These are phyloP conservation scores for Nineta flava DNA, from an alignment of 2,888 invertebrate genomes.

Conservation along the genomic window DNA sequence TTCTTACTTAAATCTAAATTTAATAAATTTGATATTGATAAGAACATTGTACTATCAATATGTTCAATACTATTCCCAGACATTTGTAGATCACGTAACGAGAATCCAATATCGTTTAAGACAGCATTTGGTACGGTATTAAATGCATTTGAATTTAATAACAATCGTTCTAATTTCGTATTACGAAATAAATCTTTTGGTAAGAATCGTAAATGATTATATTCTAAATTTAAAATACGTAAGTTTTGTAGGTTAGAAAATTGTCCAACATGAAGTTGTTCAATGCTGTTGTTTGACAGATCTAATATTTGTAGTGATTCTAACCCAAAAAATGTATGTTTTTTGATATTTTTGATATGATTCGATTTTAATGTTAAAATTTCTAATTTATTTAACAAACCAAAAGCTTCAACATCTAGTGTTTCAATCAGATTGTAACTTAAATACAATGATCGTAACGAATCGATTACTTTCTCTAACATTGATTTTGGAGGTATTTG, in stretches of 20 bases:
- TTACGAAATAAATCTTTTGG: conserved; percentile 66
- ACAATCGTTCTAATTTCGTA: conserved; percentile 63
- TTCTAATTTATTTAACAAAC: conserved; percentile 51
- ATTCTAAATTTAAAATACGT: conserved; percentile 53
- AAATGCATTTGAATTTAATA: conserved; percentile 63
- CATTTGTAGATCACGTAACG: conserved; percentile 61
- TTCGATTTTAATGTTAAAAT: conserved; percentile 59
- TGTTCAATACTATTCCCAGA: conserved; percentile 70
- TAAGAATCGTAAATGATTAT: conserved; percentile 55
- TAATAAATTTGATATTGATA: conserved; percentile 63
- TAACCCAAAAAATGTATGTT: conserved; percentile 61
- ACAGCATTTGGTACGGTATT: conserved; percentile 65
- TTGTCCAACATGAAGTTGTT: conserved; percentile 62
- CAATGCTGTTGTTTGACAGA: conserved; percentile 58
- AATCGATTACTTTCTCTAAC: conserved; percentile 3
- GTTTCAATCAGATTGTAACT: conserved; percentile 56
- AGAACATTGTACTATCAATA: conserved; percentile 74
- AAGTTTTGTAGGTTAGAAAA: conserved; percentile 62
- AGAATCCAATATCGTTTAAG: conserved; percentile 62
- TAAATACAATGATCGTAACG: conserved; percentile 43
- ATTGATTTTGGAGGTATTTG: conserved; percentile 11
- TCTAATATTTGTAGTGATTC: conserved; percentile 63
- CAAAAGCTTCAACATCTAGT: conserved; percentile 59
- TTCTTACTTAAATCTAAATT: conserved; percentile 65
- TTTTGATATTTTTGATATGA: conserved; percentile 50